Percentiles rank a stretch among this genome's conserved stretches.
Evolutionary conservation across 2,888 invertebrate genomes (phyloP).

Genomic region (Folsomia candida): DNA sequence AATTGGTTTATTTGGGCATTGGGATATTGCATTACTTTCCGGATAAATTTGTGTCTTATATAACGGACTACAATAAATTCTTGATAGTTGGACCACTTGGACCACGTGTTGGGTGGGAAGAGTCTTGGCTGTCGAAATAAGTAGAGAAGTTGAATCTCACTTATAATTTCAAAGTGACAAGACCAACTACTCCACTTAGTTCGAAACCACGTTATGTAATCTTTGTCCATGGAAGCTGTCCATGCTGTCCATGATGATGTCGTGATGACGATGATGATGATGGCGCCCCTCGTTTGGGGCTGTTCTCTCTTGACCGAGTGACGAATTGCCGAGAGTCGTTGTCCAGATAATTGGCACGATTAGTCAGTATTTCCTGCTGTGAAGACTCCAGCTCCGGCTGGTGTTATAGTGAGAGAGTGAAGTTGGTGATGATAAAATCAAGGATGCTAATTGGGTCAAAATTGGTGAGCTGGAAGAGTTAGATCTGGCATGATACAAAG

Average conservation of each 20-base stretch:
- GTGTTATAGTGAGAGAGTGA: neutral
- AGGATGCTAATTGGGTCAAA: constrained; percentile 7
- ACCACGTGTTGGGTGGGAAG: no score
- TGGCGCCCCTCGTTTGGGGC: no score
- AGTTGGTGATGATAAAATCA: neutral
- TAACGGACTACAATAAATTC: no score
- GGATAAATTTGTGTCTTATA: no score
- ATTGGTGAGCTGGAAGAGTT: constrained; percentile 69
- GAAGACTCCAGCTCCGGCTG: neutral
- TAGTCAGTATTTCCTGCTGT: no score
- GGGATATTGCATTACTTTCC: no score
- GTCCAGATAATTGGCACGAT: no score
- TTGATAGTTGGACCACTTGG: no score
- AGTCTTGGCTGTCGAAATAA: constrained; percentile 61
- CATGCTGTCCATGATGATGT: neutral
- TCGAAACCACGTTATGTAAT: constrained; percentile 53
- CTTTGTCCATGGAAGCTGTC: neutral
- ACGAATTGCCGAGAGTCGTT: no score
- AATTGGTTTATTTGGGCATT: no score
- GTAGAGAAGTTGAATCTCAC: constrained; percentile 77
- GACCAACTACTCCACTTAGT: constrained; percentile 66
- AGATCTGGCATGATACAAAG: constrained; percentile 64
- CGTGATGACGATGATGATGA: neutral
- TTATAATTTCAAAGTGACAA: constrained; percentile 62
- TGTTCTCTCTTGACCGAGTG: no score